Base-by-base conservation (phyloP, 2,113 vertebrate genomes). In the Neolamprologus devosi region DNA sequence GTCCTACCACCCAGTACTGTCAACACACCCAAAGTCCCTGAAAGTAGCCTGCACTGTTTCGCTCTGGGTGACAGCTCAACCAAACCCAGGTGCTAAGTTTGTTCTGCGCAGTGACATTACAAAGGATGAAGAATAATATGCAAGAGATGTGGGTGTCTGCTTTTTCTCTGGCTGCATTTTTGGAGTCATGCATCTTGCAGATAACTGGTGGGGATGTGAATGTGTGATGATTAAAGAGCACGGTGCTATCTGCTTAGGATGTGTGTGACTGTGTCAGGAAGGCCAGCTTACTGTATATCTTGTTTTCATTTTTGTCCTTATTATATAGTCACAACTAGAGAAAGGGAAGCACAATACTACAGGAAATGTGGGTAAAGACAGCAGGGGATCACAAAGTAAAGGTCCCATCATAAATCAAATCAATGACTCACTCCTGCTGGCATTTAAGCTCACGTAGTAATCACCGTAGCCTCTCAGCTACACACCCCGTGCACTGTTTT, bases 151-250 rank as follows among this genome's bases (percentile, higher is more conserved):
- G 85, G 88, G 87, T 68, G 70, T 80, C 88, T 86, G 79, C 88
- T 68, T 89, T 92, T 92, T 70, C 51, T 81, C 78, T 68, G 80
- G 26, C 68, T 81, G 82, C 11, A 8, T 89, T 89, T 93, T 91
- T 93, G 73, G 63, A 90, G 84, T 85, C 47, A 80, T 81, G 79
- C 86, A 70, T 88, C 53, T 84, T 47, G 78, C 30, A 89, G 94
- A 95, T 94, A 94, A 93, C 80, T 83, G 26, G 23, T 65, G 5
- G 78, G 87, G 91, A 93, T 91, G 90, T 94, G 93, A 95, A 95
- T 94, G 93, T 93, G 93, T 88, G 91, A 92, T 95, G 95, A 96
- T 96, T 95, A 96, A 94, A 94, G 93, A 82, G 51, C 58, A 16
- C 28, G 57, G 60, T 73, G 40, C 58, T 90, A 91, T 93, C 93